These are phyloP conservation scores for Lophius piscatorius DNA, from an alignment of 2,113 vertebrate species.

Conservation along the genomic window DNA sequence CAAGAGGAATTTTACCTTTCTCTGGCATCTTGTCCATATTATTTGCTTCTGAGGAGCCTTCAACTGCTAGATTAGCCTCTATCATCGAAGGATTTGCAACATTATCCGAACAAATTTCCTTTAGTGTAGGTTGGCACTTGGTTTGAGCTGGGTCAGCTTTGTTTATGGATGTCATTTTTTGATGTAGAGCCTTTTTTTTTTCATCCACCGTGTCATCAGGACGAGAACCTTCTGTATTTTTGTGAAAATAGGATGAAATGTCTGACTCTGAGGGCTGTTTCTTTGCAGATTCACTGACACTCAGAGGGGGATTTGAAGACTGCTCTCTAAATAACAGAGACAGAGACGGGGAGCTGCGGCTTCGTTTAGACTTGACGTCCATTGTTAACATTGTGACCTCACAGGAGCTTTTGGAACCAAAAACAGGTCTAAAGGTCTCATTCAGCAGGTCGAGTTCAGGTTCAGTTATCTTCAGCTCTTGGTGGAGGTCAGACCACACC, in stretches of 20 bases:
- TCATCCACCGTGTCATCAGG: conserved; percentile 20
- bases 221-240: conserved; percentile 3
- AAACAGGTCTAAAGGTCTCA: conserved; percentile 57
- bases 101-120: conserved; percentile 20
- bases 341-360: conserved; percentile 77
- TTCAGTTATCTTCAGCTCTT: conserved; percentile 89
- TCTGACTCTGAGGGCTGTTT: conserved; percentile 70
- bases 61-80: conserved; percentile 17
- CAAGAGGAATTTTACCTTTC: conserved; percentile 25
- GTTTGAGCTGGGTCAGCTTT: conserved; percentile 36
- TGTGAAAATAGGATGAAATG: conserved; percentile 49
- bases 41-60: conserved; percentile 1
- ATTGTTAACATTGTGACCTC: conserved; percentile 53
- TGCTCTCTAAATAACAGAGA: conserved; percentile 66
- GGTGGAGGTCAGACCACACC: conserved; percentile 83
- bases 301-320: conserved; percentile 37
- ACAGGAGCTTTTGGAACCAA: conserved; percentile 31
- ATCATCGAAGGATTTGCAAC: conserved; percentile 5
- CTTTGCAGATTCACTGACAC: conserved; percentile 22
- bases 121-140: background rate
- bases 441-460: conserved; percentile 81
- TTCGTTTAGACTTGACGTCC: conserved; percentile 68
- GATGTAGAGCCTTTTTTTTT: conserved; percentile 34
- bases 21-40: conserved; percentile 14
- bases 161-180: conserved; percentile 36